A percentile compares a stretch with the other conserved stretches of the same genome.
Conservation (phyloP, 2,797 vertebrate genomes). For the Natrix natrix region DNA sequence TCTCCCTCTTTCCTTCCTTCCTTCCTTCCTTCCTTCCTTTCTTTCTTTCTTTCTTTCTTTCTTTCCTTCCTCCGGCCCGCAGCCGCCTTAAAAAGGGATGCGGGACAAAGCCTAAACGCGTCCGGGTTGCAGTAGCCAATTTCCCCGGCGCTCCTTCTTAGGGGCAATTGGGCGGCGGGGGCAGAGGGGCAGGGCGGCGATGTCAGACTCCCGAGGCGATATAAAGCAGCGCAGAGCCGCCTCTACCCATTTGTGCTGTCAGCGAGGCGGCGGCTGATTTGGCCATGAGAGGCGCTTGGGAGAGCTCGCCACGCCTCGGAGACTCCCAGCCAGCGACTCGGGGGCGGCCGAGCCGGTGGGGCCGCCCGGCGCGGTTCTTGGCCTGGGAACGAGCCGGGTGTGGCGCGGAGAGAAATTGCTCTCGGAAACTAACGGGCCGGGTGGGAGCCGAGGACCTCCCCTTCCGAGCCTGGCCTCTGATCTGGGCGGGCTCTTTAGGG, state of each 20-base stretch:
- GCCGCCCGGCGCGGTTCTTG: not conserved
- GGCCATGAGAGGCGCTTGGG: conserved; percentile 40
- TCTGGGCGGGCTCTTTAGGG: not conserved
- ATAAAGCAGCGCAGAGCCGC: not conserved
- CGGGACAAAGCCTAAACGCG: not conserved
- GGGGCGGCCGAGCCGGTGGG: not conserved
- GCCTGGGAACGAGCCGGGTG: not conserved
- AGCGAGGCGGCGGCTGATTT: conserved; percentile 23
- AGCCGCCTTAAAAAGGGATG: not conserved
- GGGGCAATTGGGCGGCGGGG: not conserved
- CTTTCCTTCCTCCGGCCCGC: not conserved
- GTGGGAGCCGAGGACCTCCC: not conserved
- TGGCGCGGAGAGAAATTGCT: not conserved
- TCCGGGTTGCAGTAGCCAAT: not conserved
- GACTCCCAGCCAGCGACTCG: not conserved
- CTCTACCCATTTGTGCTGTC: conserved; percentile 24
- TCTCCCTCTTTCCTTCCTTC: not conserved
- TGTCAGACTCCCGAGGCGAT: not conserved
- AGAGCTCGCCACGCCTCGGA: not conserved
- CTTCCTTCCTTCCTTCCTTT: fast-evolving
- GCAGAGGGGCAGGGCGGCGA: too few relatives aligned
- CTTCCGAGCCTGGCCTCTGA: not conserved
- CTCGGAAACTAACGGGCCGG: not conserved
- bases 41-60: not conserved
- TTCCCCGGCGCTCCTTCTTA: not conserved